A percentile compares a stretch with the other conserved stretches of the same genome.
Conservation (phyloP, 2,113 vertebrate species). For the Trogon melanurus region DNA sequence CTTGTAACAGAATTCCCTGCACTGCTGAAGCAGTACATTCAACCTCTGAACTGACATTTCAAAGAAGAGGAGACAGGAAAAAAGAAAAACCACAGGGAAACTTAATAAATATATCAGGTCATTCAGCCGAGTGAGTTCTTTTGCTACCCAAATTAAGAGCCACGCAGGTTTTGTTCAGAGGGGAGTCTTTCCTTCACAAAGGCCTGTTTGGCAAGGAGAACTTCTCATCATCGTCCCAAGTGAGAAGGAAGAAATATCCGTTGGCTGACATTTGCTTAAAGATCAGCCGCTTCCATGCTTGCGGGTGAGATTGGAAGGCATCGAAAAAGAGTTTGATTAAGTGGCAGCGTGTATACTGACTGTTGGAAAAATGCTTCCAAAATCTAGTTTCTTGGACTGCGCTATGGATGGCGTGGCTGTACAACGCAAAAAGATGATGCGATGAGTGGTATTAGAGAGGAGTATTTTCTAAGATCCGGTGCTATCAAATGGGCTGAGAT, state of each 20-base stretch:
- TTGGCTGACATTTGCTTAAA: not conserved
- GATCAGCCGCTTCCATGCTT: not conserved
- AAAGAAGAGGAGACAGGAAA: not conserved
- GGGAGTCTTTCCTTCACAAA: not conserved
- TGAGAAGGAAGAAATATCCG: not conserved
- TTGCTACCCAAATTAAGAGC: not conserved
- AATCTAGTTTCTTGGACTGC: not conserved
- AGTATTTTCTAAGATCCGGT: not conserved
- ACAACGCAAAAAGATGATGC: not conserved
- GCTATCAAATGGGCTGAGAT: not conserved
- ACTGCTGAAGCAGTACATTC: not conserved
- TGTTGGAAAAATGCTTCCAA: not conserved
- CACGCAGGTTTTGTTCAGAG: not conserved
- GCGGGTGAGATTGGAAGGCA: not conserved
- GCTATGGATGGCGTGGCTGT: not conserved
- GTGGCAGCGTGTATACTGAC: not conserved
- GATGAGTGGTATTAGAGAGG: not conserved
- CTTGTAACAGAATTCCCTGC: not conserved
- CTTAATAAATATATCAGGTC: not conserved
- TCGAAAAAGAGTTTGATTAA: not conserved
- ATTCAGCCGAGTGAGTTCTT: not conserved
- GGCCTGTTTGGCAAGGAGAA: not conserved
- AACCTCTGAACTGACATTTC: not conserved
- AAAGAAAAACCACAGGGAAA: not conserved
- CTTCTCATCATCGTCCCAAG: not conserved